Conservation (phyloP, 2,888 invertebrate genomes). For the Tetheella fluctuosa region DNA sequence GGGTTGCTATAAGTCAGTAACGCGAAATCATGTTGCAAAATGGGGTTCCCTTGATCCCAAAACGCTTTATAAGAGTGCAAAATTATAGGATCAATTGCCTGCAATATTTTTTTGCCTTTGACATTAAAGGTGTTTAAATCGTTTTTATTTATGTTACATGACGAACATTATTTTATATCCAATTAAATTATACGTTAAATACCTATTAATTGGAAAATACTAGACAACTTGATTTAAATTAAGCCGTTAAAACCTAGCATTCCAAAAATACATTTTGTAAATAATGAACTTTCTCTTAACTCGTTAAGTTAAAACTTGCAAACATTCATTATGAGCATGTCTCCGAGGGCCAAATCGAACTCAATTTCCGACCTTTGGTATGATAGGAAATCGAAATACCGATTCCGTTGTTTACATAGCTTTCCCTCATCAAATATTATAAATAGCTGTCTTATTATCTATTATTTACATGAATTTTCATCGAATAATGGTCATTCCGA, state of each 20-base stretch:
- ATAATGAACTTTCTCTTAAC: background rate
- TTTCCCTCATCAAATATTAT: slow-evolving; percentile 16
- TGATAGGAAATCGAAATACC: slow-evolving; percentile 42
- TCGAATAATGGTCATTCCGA: no score
- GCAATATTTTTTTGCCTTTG: background rate
- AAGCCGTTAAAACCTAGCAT: no score
- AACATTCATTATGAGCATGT: slow-evolving; percentile 42
- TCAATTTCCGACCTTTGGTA: slow-evolving; percentile 46
- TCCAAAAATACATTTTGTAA: no score
- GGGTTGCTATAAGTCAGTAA: slow-evolving; percentile 10
- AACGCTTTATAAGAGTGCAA: slow-evolving; percentile 7
- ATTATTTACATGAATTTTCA: no score
- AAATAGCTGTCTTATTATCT: background rate
- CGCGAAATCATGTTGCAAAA: slow-evolving; percentile 6
- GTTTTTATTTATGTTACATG: background rate
- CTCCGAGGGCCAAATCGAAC: slow-evolving; percentile 36
- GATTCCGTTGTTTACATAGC: slow-evolving; percentile 22
- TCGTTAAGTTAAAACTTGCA: slow-evolving; percentile 29
- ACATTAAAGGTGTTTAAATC: background rate
- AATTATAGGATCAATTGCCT: background rate
- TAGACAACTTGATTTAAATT: no score
- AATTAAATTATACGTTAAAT: no score
- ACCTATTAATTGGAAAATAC: no score
- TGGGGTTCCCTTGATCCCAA: slow-evolving; percentile 10
- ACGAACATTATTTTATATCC: no score